These are phyloP conservation scores for Hipparchia sbordonii DNA, from an alignment of 2,888 invertebrate species.

Conservation along the genomic window DNA sequence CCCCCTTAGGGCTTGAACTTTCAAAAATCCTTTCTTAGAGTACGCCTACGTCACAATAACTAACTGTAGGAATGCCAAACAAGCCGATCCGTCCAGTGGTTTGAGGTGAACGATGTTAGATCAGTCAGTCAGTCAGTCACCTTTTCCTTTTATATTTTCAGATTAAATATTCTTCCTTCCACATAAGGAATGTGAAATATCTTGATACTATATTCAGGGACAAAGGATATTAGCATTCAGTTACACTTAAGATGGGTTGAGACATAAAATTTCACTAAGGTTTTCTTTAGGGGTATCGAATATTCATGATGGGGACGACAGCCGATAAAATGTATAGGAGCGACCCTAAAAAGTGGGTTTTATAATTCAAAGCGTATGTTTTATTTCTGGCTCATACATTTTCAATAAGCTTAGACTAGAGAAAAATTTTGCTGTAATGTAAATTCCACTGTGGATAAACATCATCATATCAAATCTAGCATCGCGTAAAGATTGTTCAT, in stretches of 20 bases:
- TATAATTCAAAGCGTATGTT: conserved; percentile 11
- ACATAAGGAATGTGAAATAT: not conserved
- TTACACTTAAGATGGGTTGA: conserved; percentile 11
- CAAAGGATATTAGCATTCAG: conserved; percentile 7
- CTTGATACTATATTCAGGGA: not conserved
- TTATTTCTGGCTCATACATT: not conserved
- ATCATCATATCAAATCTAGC: too few species aligned
- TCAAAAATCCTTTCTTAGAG: too few species aligned
- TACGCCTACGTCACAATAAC: too few species aligned
- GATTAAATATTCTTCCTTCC: not conserved
- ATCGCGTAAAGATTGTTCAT: too few species aligned
- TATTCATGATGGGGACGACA: conserved; percentile 10
- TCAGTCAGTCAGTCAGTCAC: too few species aligned
- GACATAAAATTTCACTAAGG: conserved; percentile 19
- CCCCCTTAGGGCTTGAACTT: too few species aligned
- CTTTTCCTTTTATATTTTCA: too few species aligned
- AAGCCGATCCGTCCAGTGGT: too few species aligned
- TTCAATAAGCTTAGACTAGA: not conserved
- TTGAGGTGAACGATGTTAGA: too few species aligned
- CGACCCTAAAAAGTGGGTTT: conserved; percentile 7
- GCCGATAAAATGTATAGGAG: conserved; percentile 6
- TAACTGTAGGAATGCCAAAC: too few species aligned
- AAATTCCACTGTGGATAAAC: too few species aligned
- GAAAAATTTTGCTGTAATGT: too few species aligned
- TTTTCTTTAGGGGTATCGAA: conserved; percentile 9